Base-by-base conservation (phyloP, 2,113 vertebrate species). In the Casuarius casuarius region DNA sequence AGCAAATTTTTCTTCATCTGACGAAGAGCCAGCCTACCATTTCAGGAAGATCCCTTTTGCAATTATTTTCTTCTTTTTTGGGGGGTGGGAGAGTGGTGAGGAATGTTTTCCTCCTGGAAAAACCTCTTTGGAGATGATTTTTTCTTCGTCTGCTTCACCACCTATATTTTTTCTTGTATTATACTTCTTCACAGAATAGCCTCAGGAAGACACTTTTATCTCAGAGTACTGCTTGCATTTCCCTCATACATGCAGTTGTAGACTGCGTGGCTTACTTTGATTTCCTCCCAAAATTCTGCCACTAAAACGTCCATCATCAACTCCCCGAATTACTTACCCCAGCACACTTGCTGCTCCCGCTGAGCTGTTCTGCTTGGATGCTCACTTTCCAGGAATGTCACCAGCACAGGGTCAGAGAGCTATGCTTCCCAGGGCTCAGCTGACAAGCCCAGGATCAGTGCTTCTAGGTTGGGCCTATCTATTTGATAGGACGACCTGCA, bases 231-330 rank as follows among this genome's bases (percentile, higher is more conserved):
- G 78, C 95, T 86, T 86, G 87, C 82, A 85, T 88, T 88, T 94
- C 89, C 77, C 95, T 77, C 49, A 76, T 31, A 76, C 17, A 1
- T 63, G 87, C 84, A 84, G 85, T 93, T 93, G 94, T 67, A 96
- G 92, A 63, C 82, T 67, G 51, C 62, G 75, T 40, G 54, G 49
- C 85, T 96, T 71, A 11, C 94, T 96, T 91, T 93, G 93, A 97
- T 96, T 93, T 92, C 92, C 95, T 70, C 90, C 96, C 94, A 91
- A 80, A 87, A 95, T 48, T 35, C 74, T 77, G 74, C 59, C 56
- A 77, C 95, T 97, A 95, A 97, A 95, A 94, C 33, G 89, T 96
- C 96, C 94, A 95, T 97, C 96, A 95, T 12, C 93, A 76, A 19
- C 77, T 92, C 91, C 87, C 40, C 28, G 84, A 81, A 92, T 94